Base-by-base conservation (phyloP, 2,888 invertebrate genomes). In the Lymantria monacha region DNA sequence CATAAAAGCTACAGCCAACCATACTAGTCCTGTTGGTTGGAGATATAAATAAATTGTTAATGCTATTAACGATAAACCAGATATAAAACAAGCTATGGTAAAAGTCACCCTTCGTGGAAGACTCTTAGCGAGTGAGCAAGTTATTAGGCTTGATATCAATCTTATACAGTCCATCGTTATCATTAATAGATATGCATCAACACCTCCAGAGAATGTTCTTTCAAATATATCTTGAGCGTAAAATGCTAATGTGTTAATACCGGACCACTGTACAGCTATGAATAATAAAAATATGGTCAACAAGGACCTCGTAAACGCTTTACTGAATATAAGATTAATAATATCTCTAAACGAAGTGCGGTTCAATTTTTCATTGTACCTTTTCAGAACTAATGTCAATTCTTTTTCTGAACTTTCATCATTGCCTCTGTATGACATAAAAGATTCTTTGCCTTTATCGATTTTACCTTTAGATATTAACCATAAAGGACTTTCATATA, bases 401-500 rank as follows among this genome's bases (percentile, higher is more conserved):
- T 84, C 83, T 22, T 62, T 72, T 11, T 70, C 65, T 1, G 81
- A 66, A 1, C 42, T 53, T 0, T 73, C 72, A 2, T 61, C 67
- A 7, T 62, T 63, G 0, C 81, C 82, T 51, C 83, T 72, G 42
- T 78, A 82, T 60, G 61, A 55, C 58, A 58, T 70, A 33, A 72
- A 84, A 1, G 70, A 55, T 22, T 69, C 55, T 5, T 68, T 59
- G 0, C 81, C 83, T 55, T 73, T 65, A 1, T 74, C 65, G 0
- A 49, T 61, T 49, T 62, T 75, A 0, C 81, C 81, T 60, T 79
- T 79, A 1, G 70, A 60, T 30, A 83, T 66, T 31, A 83, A 53
- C 83, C 83, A 83, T 7, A 81, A 43, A 0, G 83, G 83, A 30
- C 82, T 83, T 62, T 84, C 83, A 66, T 75, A 76, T 38, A 82